phyloP scores from a whole-genome alignment of 2,797 vertebrate species.

The Malacoctenus gilli region DNA sequence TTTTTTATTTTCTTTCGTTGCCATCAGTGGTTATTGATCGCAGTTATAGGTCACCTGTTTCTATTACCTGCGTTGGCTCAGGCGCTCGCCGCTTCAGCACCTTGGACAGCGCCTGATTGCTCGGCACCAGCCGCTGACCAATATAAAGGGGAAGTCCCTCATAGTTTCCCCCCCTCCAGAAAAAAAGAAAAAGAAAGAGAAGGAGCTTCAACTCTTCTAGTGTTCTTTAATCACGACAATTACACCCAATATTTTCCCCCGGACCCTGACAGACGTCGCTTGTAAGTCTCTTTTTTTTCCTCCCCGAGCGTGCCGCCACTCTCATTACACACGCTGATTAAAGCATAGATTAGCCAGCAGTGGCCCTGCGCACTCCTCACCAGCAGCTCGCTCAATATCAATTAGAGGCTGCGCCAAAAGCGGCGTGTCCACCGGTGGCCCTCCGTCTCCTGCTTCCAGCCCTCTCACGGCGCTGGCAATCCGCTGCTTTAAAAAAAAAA shows the following conservation, averaged over 20 bases:
- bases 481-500: constrained; percentile 91
- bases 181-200: constrained; percentile 16
- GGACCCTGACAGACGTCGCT: constrained; percentile 98
- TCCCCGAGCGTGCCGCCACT: constrained; percentile 95
- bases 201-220: constrained; percentile 84
- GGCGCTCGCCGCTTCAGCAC: constrained; percentile 42
- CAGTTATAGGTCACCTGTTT: not conserved
- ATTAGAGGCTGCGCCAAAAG: constrained; percentile 90
- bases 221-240: constrained; percentile 96
- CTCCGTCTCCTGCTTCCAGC: constrained; percentile 54
- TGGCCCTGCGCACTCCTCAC: constrained; percentile 96
- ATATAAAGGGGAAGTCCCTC: constrained; percentile 26
- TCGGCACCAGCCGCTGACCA: too few relatives aligned
- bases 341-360: constrained; percentile 99
- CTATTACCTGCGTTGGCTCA: too few relatives aligned
- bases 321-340: constrained; percentile 99
- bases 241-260: constrained; percentile 95
- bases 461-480: constrained; percentile 80
- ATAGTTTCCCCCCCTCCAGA: constrained; percentile 27
- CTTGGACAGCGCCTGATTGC: constrained; percentile 47
- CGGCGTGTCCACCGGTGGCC: constrained; percentile 89
- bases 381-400: constrained; percentile 99
- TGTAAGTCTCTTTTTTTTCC: constrained; percentile 99
- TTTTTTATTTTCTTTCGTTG: too few relatives aligned
- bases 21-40: not conserved